A percentile compares a stretch with the other conserved stretches of the same genome.
Evolutionary conservation across 2,797 vertebrate genomes (phyloP).

Genomic region (Trachurus trachurus): DNA sequence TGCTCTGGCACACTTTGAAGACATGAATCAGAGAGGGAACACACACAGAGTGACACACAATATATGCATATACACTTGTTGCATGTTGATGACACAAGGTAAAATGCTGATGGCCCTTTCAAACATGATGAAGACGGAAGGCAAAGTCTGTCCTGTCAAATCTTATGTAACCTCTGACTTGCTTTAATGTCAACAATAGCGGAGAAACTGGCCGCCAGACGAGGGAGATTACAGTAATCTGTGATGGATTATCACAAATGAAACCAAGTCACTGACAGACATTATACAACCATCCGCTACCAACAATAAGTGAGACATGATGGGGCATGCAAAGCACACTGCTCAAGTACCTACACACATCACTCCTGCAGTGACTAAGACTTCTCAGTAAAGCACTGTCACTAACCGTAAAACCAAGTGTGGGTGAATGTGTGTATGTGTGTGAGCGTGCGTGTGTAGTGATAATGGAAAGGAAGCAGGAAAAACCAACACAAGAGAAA

Average conservation of each 20-base stretch:
- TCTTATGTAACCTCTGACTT: background rate
- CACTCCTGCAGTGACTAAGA: constrained; percentile 49
- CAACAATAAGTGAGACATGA: background rate
- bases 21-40: constrained; percentile 16
- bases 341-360: background rate
- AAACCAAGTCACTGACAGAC: constrained; percentile 5
- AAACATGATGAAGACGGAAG: constrained; percentile 14
- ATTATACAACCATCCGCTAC: background rate
- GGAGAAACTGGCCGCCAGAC: background rate
- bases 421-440: constrained; percentile 4
- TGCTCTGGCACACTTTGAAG: constrained; percentile 33
- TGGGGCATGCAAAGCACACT: constrained; percentile 5
- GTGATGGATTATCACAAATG: constrained; percentile 20
- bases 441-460: background rate
- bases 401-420: constrained; percentile 24
- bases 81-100: background rate
- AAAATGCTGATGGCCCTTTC: constrained; percentile 1
- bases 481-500: constrained; percentile 7
- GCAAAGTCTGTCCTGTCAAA: background rate
- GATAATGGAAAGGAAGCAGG: constrained; percentile 18
- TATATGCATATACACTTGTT: constrained; percentile 24
- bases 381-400: constrained; percentile 26
- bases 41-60: background rate
- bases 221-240: background rate
- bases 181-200: background rate